Evolutionary conservation across 2,113 vertebrate genomes (phyloP).

Genomic region (Tetrax tetrax): DNA sequence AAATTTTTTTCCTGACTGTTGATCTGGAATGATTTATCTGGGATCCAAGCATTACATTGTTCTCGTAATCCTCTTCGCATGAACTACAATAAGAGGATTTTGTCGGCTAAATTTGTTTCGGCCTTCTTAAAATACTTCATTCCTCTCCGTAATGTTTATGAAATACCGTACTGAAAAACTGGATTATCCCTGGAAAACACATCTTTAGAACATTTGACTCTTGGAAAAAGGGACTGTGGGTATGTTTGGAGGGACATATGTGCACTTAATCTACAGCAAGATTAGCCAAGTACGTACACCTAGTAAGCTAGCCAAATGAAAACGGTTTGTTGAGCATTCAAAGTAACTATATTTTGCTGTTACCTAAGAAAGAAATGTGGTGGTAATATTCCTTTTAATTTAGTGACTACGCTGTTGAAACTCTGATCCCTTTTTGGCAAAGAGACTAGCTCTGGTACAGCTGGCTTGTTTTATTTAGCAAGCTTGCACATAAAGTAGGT

Average conservation of each 20-base stretch:
- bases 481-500: constrained; percentile 32
- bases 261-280: fast-evolving
- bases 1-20: neutral
- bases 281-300: neutral
- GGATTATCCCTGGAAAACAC: neutral
- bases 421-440: neutral
- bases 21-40: neutral
- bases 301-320: neutral
- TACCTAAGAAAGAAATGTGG: neutral
- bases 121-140: constrained; percentile 9
- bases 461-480: constrained; percentile 35
- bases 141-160: neutral
- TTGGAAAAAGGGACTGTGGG: neutral
- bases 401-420: neutral
- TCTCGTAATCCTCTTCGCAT: neutral
- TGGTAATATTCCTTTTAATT: neutral
- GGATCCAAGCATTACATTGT: neutral
- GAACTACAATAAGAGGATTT: constrained; percentile 21
- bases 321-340: neutral
- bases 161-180: neutral
- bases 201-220: neutral
- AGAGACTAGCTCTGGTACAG: neutral
- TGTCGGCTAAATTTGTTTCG: neutral
- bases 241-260: neutral
- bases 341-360: neutral